Evolutionary conservation across 2,797 vertebrate genomes (phyloP), one percentile per base, ranked within the genome.

Genomic region (Iguana delicatissima): DNA sequence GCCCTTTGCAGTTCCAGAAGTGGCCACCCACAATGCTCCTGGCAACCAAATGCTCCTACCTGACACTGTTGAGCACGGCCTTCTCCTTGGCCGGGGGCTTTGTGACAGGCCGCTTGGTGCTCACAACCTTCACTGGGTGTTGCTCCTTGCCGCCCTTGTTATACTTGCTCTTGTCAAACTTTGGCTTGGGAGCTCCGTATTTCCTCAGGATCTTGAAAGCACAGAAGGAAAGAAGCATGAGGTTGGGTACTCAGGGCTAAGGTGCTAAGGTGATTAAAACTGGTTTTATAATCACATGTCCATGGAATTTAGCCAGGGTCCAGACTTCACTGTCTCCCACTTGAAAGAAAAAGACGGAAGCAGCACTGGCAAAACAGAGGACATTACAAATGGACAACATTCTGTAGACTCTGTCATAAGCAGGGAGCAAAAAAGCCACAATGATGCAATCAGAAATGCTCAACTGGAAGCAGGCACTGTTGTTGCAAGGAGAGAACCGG

Each of bases 131-230:
- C 92, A 98, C 98, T 0, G 98, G 99, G 93, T 99, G 99, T 95
- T 99, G 99, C 86, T 99, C 99, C 94, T 99, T 99, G 92, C 99
- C 98, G 0, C 97, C 98, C 91, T 99, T 99, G 97, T 97, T 99
- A 96, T 99, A 99, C 94, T 99, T 99, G 98, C 98, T 99, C 97
- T 99, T 99, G 96, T 99, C 99, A 50, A 98, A 98, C 89, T 99
- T 99, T 0, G 98, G 98, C 92, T 98, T 98, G 0, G 98, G 96
- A 79, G 98, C 98, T 0, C 99, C 99, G 0, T 99, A 99, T 85
- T 99, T 99, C 91, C 99, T 97, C 79, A 99, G 97, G 95, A 99
- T 99, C 99, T 99, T 95, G 0, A 16, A 72, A 29, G 0, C 29
- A 72, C 52, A 84, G 2, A 3, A 3, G 6, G 5, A 46, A 38